phyloP scores from a whole-genome alignment of 2,797 vertebrate species.

The Lagodon rhomboides region DNA sequence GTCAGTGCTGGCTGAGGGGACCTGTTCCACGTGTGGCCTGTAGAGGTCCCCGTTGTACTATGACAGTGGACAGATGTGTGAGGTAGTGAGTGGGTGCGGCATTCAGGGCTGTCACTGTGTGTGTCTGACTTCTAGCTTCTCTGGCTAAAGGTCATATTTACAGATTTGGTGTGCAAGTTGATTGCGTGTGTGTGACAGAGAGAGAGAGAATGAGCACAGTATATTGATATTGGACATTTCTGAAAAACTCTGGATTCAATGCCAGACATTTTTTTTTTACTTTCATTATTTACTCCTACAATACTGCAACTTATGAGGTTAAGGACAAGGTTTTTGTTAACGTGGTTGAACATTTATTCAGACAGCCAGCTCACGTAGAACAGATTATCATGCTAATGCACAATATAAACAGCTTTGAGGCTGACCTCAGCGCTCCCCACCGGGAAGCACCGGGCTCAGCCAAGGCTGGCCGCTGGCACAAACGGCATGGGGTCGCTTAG shows the following conservation, averaged over 20 bases:
- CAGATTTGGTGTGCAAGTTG: not conserved
- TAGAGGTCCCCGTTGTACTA: conserved; percentile 72
- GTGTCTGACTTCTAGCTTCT: conserved; percentile 35
- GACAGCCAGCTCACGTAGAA: not conserved
- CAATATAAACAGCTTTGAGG: conserved; percentile 22
- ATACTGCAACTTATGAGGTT: not conserved
- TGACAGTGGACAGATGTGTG: conserved; percentile 9
- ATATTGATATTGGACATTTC: too few species aligned
- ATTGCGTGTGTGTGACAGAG: not conserved
- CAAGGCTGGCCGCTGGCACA: too few species aligned
- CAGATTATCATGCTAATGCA: conserved; percentile 21
- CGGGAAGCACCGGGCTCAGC: conserved; percentile 35
- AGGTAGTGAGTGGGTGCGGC: conserved; percentile 7
- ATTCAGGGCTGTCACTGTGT: conserved; percentile 21
- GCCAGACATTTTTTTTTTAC: not conserved
- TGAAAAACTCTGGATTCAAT: not conserved
- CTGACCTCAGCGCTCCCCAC: conserved; percentile 25
- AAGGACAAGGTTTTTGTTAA: not conserved
- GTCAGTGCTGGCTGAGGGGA: conserved; percentile 1
- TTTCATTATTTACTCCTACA: not conserved
- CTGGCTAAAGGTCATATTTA: conserved; percentile 48
- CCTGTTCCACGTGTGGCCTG: conserved; percentile 45
- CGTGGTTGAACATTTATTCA: not conserved
- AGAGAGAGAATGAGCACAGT: too few species aligned
- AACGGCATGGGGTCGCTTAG: too few species aligned